Conservation (phyloP, 2,113 vertebrate genomes). For the Hypanus sabinus region DNA sequence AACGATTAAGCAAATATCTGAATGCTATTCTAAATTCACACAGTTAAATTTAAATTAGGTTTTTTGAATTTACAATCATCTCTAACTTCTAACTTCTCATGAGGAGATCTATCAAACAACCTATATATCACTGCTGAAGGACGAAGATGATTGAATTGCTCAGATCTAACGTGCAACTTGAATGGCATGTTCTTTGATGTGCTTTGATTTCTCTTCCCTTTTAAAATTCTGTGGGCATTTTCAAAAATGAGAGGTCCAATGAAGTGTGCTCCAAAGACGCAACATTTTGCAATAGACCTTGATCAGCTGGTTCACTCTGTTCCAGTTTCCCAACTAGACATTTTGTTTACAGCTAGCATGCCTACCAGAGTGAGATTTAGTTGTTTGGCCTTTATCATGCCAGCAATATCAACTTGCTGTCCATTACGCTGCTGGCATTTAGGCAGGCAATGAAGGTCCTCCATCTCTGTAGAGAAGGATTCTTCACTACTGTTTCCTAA, state of each 20-base stretch:
- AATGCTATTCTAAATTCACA: not conserved
- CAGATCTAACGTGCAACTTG: not conserved
- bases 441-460: too few relatives aligned
- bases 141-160: not conserved
- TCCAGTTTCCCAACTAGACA: not conserved
- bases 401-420: not conserved
- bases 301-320: not conserved
- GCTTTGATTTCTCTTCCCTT: not conserved
- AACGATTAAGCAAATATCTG: not conserved
- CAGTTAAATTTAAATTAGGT: not conserved
- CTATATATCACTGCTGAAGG: not conserved
- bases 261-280: not conserved
- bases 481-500: too few relatives aligned
- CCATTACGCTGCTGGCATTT: too few relatives aligned
- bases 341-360: not conserved
- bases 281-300: not conserved
- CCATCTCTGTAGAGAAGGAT: too few relatives aligned
- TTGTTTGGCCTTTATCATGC: not conserved
- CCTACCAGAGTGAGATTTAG: not conserved
- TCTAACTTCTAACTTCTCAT: not conserved
- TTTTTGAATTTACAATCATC: not conserved
- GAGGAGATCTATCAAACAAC: not conserved
- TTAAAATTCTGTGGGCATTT: not conserved
- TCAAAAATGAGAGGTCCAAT: not conserved
- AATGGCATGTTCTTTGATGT: constrained; percentile 7